A percentile compares a stretch with the other conserved stretches of the same genome.
Conservation (phyloP, 2,888 invertebrate genomes). For the Ariolimax columbianus region DNA sequence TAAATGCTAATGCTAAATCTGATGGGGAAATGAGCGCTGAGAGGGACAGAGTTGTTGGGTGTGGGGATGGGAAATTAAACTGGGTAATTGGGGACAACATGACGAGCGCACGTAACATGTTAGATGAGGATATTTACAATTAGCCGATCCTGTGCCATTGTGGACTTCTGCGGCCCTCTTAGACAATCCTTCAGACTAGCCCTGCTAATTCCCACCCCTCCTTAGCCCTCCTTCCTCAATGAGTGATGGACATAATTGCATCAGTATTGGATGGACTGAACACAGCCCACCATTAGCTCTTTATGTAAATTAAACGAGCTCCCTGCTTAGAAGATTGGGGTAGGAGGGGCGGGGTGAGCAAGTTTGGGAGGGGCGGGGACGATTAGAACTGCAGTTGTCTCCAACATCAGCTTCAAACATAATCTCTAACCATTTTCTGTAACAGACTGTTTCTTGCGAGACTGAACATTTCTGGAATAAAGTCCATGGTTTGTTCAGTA, state of each 20-base stretch:
- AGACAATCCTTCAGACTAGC: not conserved
- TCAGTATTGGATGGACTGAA: not conserved
- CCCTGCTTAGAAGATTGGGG: not conserved
- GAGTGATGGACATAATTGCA: not conserved
- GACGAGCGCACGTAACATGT: not conserved
- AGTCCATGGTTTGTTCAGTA: too few species aligned
- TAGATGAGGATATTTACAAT: slow-evolving; percentile 16
- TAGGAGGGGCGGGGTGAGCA: not conserved
- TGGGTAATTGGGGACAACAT: not conserved
- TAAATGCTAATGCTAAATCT: not conserved
- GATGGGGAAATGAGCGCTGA: not conserved
- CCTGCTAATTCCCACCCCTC: not conserved
- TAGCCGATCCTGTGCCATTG: not conserved
- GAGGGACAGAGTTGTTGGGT: not conserved
- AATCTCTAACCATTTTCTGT: not conserved
- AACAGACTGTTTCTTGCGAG: too few species aligned
- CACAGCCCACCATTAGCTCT: slow-evolving; percentile 3
- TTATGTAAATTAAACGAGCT: slow-evolving; percentile 24
- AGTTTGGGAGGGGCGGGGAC: not conserved
- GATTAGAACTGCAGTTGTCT: not conserved
- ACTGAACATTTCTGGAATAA: too few species aligned
- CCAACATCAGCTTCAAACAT: not conserved
- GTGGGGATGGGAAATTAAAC: not conserved
- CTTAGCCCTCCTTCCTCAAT: not conserved
- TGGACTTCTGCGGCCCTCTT: not conserved